Conservation (phyloP, 2,113 vertebrate species). For the Aphelocoma coerulescens region DNA sequence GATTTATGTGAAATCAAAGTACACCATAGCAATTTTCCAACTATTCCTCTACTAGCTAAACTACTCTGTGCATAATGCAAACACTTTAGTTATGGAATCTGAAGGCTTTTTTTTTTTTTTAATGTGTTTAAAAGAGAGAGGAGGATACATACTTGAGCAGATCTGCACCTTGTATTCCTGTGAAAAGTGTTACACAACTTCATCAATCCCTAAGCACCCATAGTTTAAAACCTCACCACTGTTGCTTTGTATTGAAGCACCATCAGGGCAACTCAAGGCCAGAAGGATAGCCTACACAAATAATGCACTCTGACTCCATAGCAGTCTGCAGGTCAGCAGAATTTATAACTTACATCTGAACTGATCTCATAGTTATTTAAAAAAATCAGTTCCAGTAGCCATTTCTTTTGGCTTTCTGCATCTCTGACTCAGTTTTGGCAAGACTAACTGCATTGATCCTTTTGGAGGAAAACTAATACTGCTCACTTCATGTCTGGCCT, state of each 20-base stretch:
- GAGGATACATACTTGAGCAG: not conserved
- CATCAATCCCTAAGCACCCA: not conserved
- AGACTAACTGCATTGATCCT: not conserved
- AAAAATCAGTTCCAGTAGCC: not conserved
- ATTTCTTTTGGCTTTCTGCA: not conserved
- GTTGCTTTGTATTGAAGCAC: not conserved
- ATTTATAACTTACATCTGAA: not conserved
- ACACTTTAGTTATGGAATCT: not conserved
- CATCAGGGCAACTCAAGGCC: not conserved
- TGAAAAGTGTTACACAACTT: not conserved
- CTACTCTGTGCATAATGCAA: not conserved
- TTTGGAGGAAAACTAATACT: not conserved
- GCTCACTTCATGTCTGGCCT: not conserved
- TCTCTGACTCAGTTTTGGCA: not conserved
- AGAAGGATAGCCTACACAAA: not conserved
- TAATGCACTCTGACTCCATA: not conserved
- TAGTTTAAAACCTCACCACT: not conserved
- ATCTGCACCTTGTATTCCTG: not conserved
- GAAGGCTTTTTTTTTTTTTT: not conserved
- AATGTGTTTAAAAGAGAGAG: not conserved
- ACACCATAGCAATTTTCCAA: constrained; percentile 37
- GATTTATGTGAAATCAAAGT: constrained; percentile 12
- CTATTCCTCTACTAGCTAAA: not conserved
- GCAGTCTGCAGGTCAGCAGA: not conserved
- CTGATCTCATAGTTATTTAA: not conserved